Evolutionary conservation across 2,888 invertebrate species (phyloP).

Genomic region (Cantharis flavilabris): DNA sequence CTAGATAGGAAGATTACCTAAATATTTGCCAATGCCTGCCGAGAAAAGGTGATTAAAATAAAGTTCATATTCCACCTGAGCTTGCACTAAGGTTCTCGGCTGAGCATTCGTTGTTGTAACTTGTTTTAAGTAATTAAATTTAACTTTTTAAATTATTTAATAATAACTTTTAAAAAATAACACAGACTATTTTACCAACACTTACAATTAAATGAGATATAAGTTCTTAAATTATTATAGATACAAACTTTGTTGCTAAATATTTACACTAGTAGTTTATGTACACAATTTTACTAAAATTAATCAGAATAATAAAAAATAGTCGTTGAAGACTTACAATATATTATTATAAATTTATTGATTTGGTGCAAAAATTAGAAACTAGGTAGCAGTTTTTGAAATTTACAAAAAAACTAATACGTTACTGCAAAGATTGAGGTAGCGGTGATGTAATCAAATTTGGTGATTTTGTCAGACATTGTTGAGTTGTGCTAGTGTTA

Average conservation of each 20-base stretch:
- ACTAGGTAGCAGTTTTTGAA: neutral
- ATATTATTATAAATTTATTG: neutral
- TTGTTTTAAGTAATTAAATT: too few species aligned
- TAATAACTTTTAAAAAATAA: neutral
- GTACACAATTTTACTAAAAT: neutral
- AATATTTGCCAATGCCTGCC: too few species aligned
- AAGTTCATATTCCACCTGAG: too few species aligned
- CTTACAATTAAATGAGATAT: neutral
- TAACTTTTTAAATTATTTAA: too few species aligned
- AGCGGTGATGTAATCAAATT: conserved; percentile 9
- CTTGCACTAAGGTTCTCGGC: too few species aligned
- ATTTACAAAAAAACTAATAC: neutral
- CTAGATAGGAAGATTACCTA: too few species aligned
- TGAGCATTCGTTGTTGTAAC: too few species aligned
- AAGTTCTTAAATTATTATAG: neutral
- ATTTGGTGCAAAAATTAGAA: neutral
- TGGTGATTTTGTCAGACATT: conserved; percentile 22
- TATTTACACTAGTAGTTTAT: neutral
- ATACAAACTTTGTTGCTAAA: neutral
- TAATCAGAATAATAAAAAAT: neutral
- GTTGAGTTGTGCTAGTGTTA: conserved; percentile 14
- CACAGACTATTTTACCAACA: neutral
- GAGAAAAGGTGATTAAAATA: too few species aligned
- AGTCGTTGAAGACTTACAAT: neutral
- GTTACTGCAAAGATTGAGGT: conserved; percentile 5